phyloP scores from a whole-genome alignment of 2,888 invertebrate species.

The Machimus rusticus region DNA sequence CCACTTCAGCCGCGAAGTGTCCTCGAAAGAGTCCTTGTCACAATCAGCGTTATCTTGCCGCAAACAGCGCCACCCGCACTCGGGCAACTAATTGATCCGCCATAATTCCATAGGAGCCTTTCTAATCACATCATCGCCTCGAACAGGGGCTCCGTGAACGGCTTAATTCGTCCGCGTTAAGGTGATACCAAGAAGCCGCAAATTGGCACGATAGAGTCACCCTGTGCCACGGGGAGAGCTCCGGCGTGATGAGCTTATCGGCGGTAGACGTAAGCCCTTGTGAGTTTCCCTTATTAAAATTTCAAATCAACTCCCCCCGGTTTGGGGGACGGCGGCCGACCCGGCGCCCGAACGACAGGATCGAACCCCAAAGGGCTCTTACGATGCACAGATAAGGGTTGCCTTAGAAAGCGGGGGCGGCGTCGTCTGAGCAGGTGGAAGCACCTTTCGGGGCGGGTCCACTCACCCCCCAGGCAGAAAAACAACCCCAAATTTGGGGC shows the following conservation, averaged over 20 bases:
- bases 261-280: slow-evolving; percentile 1
- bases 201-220: neutral
- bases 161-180: neutral
- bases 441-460: neutral
- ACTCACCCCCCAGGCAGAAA: neutral
- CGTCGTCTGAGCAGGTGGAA: neutral
- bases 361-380: neutral
- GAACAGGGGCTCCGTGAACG: neutral
- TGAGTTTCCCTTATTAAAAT: slow-evolving; percentile 26
- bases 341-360: neutral
- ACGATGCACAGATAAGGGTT: slow-evolving; percentile 7
- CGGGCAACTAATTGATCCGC: neutral
- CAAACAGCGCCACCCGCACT: neutral
- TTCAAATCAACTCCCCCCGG: neutral
- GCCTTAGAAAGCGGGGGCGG: neutral
- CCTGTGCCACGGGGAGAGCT: neutral
- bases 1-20: neutral
- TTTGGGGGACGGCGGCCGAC: neutral
- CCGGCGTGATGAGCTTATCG: neutral
- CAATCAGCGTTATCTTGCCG: neutral
- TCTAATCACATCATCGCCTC: slow-evolving; percentile 24
- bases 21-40: neutral
- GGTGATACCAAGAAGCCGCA: slow-evolving; percentile 22
- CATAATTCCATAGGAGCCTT: neutral
- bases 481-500: neutral